A percentile compares a stretch with the other conserved stretches of the same genome.
These are phyloP conservation scores for Glareola pratincola DNA, from an alignment of 2,113 vertebrate species.

Conservation along the genomic window DNA sequence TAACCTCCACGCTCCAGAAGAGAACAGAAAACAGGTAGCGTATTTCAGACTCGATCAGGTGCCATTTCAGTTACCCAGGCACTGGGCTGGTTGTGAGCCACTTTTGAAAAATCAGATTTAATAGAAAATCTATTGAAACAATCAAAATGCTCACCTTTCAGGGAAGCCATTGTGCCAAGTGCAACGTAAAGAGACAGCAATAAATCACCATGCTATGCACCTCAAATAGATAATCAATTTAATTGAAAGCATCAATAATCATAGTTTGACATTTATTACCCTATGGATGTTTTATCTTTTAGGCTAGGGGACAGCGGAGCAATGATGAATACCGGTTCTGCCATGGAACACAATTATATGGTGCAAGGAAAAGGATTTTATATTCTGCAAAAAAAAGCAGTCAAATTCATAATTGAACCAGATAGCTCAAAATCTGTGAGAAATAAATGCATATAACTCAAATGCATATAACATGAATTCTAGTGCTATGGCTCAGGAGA, in stretches of 20 bases:
- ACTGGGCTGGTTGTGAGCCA: not conserved
- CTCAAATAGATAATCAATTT: constrained; percentile 92
- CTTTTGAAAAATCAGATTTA: constrained; percentile 39
- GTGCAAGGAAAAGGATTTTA: constrained; percentile 66
- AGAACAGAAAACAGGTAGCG: not conserved
- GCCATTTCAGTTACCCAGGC: not conserved
- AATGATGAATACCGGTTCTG: constrained; percentile 87
- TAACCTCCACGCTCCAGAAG: not conserved
- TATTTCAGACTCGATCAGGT: not conserved
- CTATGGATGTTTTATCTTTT: constrained; percentile 89
- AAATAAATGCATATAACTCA: constrained; percentile 28
- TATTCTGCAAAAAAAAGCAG: constrained; percentile 31
- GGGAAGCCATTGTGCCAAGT: constrained; percentile 56
- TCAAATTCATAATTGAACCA: constrained; percentile 67
- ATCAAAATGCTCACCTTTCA: constrained; percentile 64
- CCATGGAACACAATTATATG: constrained; percentile 80
- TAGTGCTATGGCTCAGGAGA: not conserved
- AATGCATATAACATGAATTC: not conserved
- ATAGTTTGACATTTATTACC: constrained; percentile 91
- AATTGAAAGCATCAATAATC: constrained; percentile 92
- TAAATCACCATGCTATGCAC: constrained; percentile 75
- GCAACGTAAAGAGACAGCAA: constrained; percentile 67
- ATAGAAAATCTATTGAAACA: constrained; percentile 58
- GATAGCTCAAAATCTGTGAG: constrained; percentile 26
- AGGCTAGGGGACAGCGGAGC: constrained; percentile 83